Percentiles rank a stretch among this genome's conserved stretches.
Evolutionary conservation across 2,888 invertebrate genomes (phyloP).

Genomic region (Emmelina monodactyla): DNA sequence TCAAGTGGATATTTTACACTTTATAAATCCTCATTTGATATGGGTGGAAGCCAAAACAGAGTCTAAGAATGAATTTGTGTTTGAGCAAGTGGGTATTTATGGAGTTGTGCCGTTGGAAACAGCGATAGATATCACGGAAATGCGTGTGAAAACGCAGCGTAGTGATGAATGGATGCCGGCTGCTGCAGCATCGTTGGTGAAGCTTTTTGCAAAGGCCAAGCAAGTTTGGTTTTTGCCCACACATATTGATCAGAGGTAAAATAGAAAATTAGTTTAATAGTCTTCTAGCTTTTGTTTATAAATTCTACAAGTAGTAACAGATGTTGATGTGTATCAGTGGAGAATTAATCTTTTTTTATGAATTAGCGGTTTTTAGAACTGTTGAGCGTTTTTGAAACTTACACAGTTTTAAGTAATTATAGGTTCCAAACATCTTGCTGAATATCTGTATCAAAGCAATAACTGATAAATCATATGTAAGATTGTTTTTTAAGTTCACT

Average conservation of each 20-base stretch:
- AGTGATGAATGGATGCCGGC: constrained; percentile 34
- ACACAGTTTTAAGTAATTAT: too few species aligned
- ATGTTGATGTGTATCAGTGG: too few species aligned
- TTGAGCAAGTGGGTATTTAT: constrained; percentile 44
- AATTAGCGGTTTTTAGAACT: too few species aligned
- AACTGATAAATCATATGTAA: too few species aligned
- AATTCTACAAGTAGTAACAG: too few species aligned
- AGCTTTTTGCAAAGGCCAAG: constrained; percentile 20
- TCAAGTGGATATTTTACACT: constrained; percentile 33
- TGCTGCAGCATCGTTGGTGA: constrained; percentile 23
- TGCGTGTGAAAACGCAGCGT: constrained; percentile 17
- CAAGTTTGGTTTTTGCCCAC: constrained; percentile 32
- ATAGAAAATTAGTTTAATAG: too few species aligned
- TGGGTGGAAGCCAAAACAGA: constrained; percentile 29
- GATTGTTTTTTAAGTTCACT: too few species aligned
- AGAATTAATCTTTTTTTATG: too few species aligned
- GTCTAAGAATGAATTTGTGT: constrained; percentile 19
- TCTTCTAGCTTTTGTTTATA: too few species aligned
- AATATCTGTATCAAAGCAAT: too few species aligned
- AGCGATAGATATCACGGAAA: constrained; percentile 19
- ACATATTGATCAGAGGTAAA: constrained; percentile 32
- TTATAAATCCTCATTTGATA: constrained; percentile 39
- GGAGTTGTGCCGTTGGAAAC: constrained; percentile 33
- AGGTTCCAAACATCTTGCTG: too few species aligned
- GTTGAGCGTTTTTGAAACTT: too few species aligned